These are phyloP conservation scores for Nixonia krombeini DNA, from an alignment of 1,140 invertebrate species.

Conservation along the genomic window DNA sequence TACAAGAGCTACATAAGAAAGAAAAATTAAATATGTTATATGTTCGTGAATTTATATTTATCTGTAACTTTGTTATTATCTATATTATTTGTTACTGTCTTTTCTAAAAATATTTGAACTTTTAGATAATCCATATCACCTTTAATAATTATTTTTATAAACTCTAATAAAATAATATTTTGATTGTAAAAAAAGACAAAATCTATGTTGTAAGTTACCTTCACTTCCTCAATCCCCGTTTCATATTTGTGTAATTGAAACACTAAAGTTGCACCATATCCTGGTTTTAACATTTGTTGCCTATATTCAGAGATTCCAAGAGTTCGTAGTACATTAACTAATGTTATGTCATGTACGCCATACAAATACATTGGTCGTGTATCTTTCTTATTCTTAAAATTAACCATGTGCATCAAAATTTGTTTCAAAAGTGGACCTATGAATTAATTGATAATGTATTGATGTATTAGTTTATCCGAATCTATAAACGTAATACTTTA, in stretches of 20 bases:
- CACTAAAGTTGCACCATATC: conserved; percentile 79
- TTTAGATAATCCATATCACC: too few species aligned
- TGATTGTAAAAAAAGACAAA: too few species aligned
- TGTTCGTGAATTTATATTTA: too few species aligned
- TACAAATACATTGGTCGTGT: conserved; percentile 75
- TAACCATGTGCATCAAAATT: conserved; percentile 63
- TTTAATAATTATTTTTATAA: too few species aligned
- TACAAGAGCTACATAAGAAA: too few species aligned
- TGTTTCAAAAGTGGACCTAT: conserved; percentile 66
- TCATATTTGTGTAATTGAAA: conserved; percentile 71
- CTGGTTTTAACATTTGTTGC: conserved; percentile 76
- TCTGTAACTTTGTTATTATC: too few species aligned
- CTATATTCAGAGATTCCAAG: conserved; percentile 73
- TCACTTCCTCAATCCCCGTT: conserved; percentile 53
- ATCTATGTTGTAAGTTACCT: too few species aligned
- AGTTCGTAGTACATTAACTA: conserved; percentile 79
- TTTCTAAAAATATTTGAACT: too few species aligned
- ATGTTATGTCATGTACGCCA: conserved; percentile 81
- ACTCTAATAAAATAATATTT: too few species aligned
- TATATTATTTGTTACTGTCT: too few species aligned
- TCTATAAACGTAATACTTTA: conserved; percentile 10
- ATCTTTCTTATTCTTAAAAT: conserved; percentile 49
- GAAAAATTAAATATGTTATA: too few species aligned
- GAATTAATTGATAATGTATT: conserved; percentile 25
- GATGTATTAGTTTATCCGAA: background rate